Conservation (phyloP, 2,113 vertebrate species). For the Neolamprologus modestus region DNA sequence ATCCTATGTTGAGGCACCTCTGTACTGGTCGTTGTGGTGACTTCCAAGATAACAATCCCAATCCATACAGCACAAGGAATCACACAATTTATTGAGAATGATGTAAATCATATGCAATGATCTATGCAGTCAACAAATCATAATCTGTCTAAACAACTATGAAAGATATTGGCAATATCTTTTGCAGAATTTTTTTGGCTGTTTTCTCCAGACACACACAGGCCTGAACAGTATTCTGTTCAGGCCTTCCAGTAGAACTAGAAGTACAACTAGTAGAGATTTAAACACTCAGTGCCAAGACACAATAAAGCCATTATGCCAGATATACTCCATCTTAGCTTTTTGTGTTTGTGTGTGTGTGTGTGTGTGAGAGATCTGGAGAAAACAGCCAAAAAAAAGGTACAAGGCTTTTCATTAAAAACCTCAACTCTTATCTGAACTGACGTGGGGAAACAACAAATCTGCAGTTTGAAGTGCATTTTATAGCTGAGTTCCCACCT, state of each 20-base stretch:
- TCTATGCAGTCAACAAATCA: background rate
- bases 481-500: background rate
- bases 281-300: background rate
- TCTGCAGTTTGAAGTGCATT: background rate
- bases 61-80: background rate
- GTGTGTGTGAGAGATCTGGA: constrained; percentile 34
- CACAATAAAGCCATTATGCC: background rate
- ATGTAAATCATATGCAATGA: background rate
- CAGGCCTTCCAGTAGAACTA: background rate
- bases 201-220: too few species aligned
- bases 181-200: background rate
- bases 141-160: background rate
- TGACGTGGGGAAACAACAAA: background rate
- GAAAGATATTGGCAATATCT: background rate
- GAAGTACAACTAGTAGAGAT: background rate
- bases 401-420: constrained; percentile 4
- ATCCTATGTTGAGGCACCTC: background rate
- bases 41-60: background rate
- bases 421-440: background rate
- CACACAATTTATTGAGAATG: background rate
- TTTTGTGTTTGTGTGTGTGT: too few species aligned
- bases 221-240: background rate
- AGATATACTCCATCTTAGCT: background rate
- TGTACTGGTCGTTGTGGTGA: background rate
- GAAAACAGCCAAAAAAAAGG: constrained; percentile 92